Evolutionary conservation across 2,888 invertebrate species (phyloP).

Genomic region (Panopea generosa): DNA sequence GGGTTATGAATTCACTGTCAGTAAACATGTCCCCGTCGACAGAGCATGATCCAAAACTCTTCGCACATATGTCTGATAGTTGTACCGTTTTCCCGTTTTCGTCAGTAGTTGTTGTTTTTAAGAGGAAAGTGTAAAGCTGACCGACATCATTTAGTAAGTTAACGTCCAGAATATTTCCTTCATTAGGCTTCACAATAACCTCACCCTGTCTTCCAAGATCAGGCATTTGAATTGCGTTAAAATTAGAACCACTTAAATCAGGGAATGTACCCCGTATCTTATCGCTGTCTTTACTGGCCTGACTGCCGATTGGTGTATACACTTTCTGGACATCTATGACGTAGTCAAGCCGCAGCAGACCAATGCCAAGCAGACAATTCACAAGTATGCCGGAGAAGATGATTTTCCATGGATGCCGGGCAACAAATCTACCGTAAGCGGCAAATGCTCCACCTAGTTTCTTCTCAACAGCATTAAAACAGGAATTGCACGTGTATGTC

Average conservation of each 20-base stretch:
- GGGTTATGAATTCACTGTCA: slow-evolving; percentile 9
- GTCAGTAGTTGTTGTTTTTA: slow-evolving; percentile 15
- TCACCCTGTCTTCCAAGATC: slow-evolving; percentile 39
- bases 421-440: slow-evolving; percentile 43
- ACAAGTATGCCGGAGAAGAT: slow-evolving; percentile 37
- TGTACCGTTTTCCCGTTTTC: slow-evolving; percentile 12
- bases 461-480: slow-evolving; percentile 32
- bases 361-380: slow-evolving; percentile 59
- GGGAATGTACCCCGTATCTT: slow-evolving; percentile 54
- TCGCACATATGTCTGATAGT: slow-evolving; percentile 43
- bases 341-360: slow-evolving; percentile 61
- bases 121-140: slow-evolving; percentile 4
- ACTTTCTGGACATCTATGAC: slow-evolving; percentile 69
- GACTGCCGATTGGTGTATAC: slow-evolving; percentile 73
- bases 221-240: slow-evolving; percentile 41
- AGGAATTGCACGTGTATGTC: no score
- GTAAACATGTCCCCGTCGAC: slow-evolving; percentile 44
- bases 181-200: slow-evolving; percentile 46
- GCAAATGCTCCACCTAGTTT: slow-evolving; percentile 46
- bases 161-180: slow-evolving; percentile 37
- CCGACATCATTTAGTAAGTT: slow-evolving; percentile 40
- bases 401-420: slow-evolving; percentile 47
- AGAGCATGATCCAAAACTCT: slow-evolving; percentile 26
- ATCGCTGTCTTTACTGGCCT: slow-evolving; percentile 66
- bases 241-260: slow-evolving; percentile 52